A percentile compares a stretch with the other conserved stretches of the same genome.
Evolutionary conservation across 2,113 vertebrate species (phyloP).

Genomic region (Lepisosteus oculatus): DNA sequence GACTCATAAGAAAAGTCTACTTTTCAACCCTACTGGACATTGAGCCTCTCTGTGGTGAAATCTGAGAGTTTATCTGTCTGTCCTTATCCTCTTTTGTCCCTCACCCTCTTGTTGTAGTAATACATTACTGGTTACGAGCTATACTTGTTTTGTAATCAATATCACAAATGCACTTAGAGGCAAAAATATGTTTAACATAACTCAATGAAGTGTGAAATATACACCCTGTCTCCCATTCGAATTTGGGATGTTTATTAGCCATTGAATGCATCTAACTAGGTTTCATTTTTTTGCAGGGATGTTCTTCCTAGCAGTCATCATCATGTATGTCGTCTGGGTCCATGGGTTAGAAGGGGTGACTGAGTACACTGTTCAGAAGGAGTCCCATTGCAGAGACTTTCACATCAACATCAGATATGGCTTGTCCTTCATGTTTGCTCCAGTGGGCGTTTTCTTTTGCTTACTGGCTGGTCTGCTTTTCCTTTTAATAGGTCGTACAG

Average conservation of each 20-base stretch:
- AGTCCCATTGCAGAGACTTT: slow-evolving; percentile 64
- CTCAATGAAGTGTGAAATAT: too few species aligned
- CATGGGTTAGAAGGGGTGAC: slow-evolving; percentile 80
- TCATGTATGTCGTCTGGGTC: slow-evolving; percentile 84
- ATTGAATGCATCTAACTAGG: neutral
- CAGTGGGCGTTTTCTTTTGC: slow-evolving; percentile 83
- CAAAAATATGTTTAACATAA: too few species aligned
- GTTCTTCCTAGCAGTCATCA: slow-evolving; percentile 78
- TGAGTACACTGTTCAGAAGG: slow-evolving; percentile 60
- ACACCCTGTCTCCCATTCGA: too few species aligned
- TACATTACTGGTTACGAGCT: too few species aligned
- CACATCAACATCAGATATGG: slow-evolving; percentile 75
- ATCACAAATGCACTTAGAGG: too few species aligned
- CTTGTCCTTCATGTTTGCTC: slow-evolving; percentile 91
- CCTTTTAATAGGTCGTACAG: slow-evolving; percentile 76
- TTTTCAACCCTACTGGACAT: too few species aligned
- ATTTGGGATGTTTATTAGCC: neutral
- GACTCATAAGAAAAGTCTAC: too few species aligned
- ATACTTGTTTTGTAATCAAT: too few species aligned
- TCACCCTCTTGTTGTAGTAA: too few species aligned
- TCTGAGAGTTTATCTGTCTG: too few species aligned
- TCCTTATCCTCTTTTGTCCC: too few species aligned
- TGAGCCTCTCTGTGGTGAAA: too few species aligned
- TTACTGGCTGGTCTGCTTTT: slow-evolving; percentile 87
- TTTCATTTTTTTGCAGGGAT: slow-evolving; percentile 66